Evolutionary conservation across 2,797 vertebrate genomes (phyloP).

Genomic region (Chrysocyon brachyurus): DNA sequence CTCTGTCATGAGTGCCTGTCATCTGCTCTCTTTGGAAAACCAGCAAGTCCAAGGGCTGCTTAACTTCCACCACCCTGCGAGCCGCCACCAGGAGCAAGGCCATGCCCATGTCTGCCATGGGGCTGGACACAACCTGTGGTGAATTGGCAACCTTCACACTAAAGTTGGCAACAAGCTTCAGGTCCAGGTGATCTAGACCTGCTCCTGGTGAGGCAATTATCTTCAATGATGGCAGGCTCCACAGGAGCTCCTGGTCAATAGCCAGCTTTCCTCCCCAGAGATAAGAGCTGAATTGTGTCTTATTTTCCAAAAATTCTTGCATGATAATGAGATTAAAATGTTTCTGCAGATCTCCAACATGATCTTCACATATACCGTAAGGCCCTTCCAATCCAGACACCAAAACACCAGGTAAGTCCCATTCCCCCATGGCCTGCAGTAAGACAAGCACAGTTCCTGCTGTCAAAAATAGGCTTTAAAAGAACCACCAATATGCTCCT

Average conservation of each 20-base stretch:
- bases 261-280: conserved; percentile 84
- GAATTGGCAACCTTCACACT: conserved; percentile 90
- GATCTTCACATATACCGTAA: conserved; percentile 80
- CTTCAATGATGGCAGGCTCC: conserved; percentile 88
- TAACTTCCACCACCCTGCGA: conserved; percentile 91
- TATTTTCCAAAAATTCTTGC: conserved; percentile 89
- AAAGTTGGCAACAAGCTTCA: conserved; percentile 88
- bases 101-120: conserved; percentile 91
- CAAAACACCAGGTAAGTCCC: conserved; percentile 88
- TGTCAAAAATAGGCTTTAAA: background rate
- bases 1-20: background rate
- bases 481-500: background rate
- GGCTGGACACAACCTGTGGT: conserved; percentile 87
- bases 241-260: conserved; percentile 86
- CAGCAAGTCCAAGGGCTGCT: background rate
- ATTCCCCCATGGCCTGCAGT: conserved; percentile 86
- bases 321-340: conserved; percentile 88
- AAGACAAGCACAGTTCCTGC: background rate
- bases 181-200: conserved; percentile 91
- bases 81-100: conserved; percentile 90
- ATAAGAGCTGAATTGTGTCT: conserved; percentile 85
- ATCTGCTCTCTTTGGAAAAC: background rate
- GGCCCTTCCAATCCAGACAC: conserved; percentile 83
- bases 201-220: conserved; percentile 89
- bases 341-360: conserved; percentile 85